Conservation (phyloP, 1,140 invertebrate species). For the Danaus plexippus region DNA sequence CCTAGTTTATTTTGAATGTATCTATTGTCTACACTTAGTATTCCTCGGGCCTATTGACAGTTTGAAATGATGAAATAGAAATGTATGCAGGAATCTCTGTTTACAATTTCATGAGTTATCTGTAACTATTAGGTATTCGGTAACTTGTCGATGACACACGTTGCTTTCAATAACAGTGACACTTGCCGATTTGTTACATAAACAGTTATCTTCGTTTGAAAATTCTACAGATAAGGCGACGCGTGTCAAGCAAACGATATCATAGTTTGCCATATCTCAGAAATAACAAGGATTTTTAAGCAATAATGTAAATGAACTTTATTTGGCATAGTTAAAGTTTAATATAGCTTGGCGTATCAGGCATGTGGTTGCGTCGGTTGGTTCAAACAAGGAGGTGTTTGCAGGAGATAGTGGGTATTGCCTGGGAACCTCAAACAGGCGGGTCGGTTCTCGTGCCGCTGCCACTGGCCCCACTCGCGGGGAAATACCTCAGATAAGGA, state of each 20-base stretch:
- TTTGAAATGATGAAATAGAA: too few species aligned
- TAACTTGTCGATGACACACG: constrained; percentile 9
- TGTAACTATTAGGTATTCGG: constrained; percentile 1
- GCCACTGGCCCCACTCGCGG: constrained; percentile 40
- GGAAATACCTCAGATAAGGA: constrained; percentile 45
- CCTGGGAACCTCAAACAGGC: constrained; percentile 65
- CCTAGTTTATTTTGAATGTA: background rate
- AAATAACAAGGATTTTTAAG: constrained; percentile 17
- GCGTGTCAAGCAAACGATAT: constrained; percentile 45
- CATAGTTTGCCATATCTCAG: constrained; percentile 27
- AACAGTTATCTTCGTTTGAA: constrained; percentile 56
- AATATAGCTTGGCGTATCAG: constrained; percentile 15
- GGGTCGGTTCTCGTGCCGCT: constrained; percentile 48
- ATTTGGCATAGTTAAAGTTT: constrained; percentile 8
- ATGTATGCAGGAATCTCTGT: too few species aligned
- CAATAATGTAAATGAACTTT: constrained; percentile 20
- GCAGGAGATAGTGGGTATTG: constrained; percentile 60
- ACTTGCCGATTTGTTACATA: constrained; percentile 46
- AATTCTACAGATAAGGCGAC: constrained; percentile 51
- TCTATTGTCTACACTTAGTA: too few species aligned
- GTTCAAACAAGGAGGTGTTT: constrained; percentile 64
- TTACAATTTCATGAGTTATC: too few species aligned
- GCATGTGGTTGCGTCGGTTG: constrained; percentile 25
- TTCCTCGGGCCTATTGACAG: too few species aligned
- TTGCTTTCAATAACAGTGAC: constrained; percentile 17